Conservation (phyloP, 2,113 vertebrate species). For the Rhinolophus ferrumequinum region DNA sequence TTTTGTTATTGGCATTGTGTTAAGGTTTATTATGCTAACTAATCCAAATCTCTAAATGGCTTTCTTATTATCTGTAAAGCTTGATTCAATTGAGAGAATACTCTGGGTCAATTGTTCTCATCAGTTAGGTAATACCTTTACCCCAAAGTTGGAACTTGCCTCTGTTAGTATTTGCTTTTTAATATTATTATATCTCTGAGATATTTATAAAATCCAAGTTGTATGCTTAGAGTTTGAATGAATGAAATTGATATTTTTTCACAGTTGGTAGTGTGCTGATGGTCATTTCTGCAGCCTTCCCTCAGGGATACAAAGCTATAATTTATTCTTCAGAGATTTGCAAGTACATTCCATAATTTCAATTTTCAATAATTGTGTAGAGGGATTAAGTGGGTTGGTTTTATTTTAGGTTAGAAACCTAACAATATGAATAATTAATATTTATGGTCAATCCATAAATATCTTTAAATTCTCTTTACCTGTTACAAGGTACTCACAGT, state of each 20-base stretch:
- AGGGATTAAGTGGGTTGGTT: neutral
- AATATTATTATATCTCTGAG: neutral
- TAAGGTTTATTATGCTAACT: constrained; percentile 12
- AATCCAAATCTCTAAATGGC: neutral
- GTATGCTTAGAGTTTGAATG: neutral
- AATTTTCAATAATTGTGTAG: neutral
- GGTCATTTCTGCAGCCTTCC: neutral
- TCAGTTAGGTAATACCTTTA: neutral
- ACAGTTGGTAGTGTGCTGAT: neutral
- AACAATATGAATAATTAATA: neutral
- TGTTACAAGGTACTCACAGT: neutral
- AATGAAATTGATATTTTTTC: neutral
- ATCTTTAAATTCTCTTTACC: neutral
- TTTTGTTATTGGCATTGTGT: neutral
- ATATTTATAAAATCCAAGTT: neutral
- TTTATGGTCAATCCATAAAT: neutral
- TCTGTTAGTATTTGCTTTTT: neutral
- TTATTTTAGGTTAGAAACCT: neutral
- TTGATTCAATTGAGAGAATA: neutral
- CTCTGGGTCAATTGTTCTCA: neutral
- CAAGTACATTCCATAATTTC: neutral
- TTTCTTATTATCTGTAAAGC: neutral
- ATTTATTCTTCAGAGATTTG: neutral
- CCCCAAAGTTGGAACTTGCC: neutral
- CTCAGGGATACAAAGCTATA: neutral